Percentiles rank a stretch among this genome's conserved stretches.
Conservation (phyloP, 2,113 vertebrate species). For the Platichthys stellatus region DNA sequence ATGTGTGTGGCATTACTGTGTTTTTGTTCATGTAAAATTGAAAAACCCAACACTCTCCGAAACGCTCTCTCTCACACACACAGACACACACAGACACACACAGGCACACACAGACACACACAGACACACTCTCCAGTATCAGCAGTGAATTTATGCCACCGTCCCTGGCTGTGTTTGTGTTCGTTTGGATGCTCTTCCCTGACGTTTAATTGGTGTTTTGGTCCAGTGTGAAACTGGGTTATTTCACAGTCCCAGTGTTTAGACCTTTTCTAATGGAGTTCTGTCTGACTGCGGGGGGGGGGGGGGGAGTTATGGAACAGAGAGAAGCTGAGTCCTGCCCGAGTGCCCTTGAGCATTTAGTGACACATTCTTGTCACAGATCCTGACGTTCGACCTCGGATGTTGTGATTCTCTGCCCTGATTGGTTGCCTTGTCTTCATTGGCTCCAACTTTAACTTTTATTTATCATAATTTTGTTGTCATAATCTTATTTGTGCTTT, state of each 20-base stretch:
- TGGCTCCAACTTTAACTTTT: no score
- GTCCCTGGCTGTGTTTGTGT: constrained; percentile 32
- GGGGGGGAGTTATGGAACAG: no score
- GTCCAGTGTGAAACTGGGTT: constrained; percentile 37
- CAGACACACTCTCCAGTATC: constrained; percentile 19
- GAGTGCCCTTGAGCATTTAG: no score
- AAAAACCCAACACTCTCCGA: not conserved
- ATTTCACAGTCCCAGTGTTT: constrained; percentile 23
- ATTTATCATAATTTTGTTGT: no score
- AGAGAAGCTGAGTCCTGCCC: no score
- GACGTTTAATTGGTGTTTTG: constrained; percentile 36
- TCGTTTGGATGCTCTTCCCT: constrained; percentile 41
- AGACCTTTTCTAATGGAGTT: not conserved
- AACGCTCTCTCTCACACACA: no score
- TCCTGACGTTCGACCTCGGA: constrained; percentile 11
- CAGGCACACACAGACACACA: not conserved
- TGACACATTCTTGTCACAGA: no score
- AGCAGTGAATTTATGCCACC: constrained; percentile 14
- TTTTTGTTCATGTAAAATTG: constrained; percentile 16
- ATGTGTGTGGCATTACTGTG: constrained; percentile 16
- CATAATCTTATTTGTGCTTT: no score
- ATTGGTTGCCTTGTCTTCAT: not conserved
- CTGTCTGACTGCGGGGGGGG: not conserved
- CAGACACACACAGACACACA: not conserved
- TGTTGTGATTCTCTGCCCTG: not conserved